A percentile compares a stretch with the other conserved stretches of the same genome.
These are phyloP conservation scores for Greenwoodochromis staneri DNA, from an alignment of 2,113 vertebrate genomes.

Conservation along the genomic window DNA sequence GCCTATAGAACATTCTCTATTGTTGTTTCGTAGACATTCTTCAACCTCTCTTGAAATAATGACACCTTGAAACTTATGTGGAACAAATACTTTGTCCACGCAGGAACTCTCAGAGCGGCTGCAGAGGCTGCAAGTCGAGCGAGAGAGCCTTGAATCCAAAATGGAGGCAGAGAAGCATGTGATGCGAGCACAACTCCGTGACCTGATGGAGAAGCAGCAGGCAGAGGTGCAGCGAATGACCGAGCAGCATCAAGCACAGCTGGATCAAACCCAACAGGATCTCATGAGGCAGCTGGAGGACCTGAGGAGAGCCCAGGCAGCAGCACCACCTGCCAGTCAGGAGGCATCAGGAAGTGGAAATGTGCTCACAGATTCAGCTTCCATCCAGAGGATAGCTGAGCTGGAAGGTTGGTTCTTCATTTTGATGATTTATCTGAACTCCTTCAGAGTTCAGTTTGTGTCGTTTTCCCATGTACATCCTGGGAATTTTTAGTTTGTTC, in stretches of 20 bases:
- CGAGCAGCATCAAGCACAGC: constrained; percentile 60
- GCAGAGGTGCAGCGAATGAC: constrained; percentile 65
- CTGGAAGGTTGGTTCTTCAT: constrained; percentile 73
- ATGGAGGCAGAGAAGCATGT: constrained; percentile 88
- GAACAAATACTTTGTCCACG: not conserved
- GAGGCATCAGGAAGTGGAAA: not conserved
- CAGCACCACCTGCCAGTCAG: not conserved
- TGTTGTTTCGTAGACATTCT: not conserved
- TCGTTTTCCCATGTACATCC: not conserved
- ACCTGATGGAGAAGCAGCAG: constrained; percentile 85
- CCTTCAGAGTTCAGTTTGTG: not conserved
- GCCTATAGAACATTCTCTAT: not conserved
- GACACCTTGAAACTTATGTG: not conserved
- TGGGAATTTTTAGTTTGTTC: not conserved
- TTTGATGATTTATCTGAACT: not conserved
- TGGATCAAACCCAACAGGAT: constrained; percentile 45
- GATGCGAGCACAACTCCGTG: constrained; percentile 83
- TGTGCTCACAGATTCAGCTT: constrained; percentile 7
- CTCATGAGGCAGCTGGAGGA: constrained; percentile 71
- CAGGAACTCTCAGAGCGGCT: constrained; percentile 78
- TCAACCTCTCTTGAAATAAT: not conserved
- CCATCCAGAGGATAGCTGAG: constrained; percentile 65
- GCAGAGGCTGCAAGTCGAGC: constrained; percentile 74
- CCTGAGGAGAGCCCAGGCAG: constrained; percentile 16
- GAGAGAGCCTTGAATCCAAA: constrained; percentile 82